Evolutionary conservation across 2,888 invertebrate species (phyloP).

Genomic region (Aleiodes testaceus): DNA sequence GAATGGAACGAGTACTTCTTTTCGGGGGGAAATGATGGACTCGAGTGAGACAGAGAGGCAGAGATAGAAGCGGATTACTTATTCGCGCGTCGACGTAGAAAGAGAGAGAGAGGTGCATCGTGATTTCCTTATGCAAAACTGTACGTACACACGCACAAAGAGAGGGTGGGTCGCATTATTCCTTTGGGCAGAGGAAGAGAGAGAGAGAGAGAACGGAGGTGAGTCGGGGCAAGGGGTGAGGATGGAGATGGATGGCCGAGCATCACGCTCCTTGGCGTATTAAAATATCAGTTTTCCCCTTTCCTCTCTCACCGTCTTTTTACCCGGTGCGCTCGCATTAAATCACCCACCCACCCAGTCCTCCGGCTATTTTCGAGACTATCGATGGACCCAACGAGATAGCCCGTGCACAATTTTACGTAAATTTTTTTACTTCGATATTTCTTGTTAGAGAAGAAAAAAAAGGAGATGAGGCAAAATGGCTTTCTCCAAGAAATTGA

Average conservation of each 20-base stretch:
- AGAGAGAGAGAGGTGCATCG: conserved; percentile 57
- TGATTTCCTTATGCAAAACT: conserved; percentile 73
- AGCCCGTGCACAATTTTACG: conserved; percentile 41
- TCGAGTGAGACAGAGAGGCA: not conserved
- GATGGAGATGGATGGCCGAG: conserved; percentile 69
- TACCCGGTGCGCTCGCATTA: conserved; percentile 59
- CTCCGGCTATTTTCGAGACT: conserved; percentile 64
- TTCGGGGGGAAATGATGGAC: not conserved
- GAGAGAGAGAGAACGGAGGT: not conserved
- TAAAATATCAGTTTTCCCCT: conserved; percentile 66
- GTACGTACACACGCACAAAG: conserved; percentile 68
- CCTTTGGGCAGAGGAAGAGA: conserved; percentile 28
- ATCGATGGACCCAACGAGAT: conserved; percentile 64
- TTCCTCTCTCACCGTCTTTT: conserved; percentile 18
- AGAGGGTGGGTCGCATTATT: conserved; percentile 11
- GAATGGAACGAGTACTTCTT: conserved; percentile 55
- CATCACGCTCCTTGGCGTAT: conserved; percentile 71
- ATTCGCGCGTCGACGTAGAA: conserved; percentile 21
- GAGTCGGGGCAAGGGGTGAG: conserved; percentile 44
- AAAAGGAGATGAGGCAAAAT: not conserved
- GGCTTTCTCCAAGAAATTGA: conserved; percentile 1
- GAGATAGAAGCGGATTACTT: conserved; percentile 14
- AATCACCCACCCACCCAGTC: conserved; percentile 69
- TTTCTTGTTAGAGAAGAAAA: not conserved
- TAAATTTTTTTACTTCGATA: conserved; percentile 15